phyloP scores from a whole-genome alignment of 2,797 vertebrate genomes.

The Bradypodion ventrale region DNA sequence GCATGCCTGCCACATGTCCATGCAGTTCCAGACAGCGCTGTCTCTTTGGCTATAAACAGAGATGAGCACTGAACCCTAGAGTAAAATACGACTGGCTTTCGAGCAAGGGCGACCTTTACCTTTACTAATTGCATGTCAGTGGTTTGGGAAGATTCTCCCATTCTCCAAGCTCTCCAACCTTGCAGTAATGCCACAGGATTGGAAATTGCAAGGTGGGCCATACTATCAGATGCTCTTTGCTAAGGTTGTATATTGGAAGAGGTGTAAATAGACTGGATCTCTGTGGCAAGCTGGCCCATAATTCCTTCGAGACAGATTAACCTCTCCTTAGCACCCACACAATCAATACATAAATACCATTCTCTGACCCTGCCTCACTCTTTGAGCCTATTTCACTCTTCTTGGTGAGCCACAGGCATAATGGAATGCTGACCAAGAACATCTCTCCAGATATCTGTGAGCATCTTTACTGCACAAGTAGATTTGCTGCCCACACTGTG shows the following conservation, averaged over 20 bases:
- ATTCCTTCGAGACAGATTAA: slow-evolving; percentile 66
- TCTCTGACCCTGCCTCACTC: slow-evolving; percentile 39
- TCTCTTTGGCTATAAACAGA: no score
- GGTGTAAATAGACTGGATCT: slow-evolving; percentile 59
- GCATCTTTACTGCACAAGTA: not conserved
- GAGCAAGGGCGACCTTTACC: no score
- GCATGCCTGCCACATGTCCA: no score
- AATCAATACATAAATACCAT: slow-evolving; percentile 49
- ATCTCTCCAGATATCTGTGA: not conserved
- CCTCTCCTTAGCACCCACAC: slow-evolving; percentile 49
- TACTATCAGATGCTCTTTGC: slow-evolving; percentile 7
- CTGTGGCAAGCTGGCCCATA: slow-evolving; percentile 55
- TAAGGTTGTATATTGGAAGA: slow-evolving; percentile 38
- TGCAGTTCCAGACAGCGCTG: no score
- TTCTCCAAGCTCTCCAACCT: rapidly evolving
- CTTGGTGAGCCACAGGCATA: not conserved
- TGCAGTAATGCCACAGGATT: not conserved
- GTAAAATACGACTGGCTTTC: no score
- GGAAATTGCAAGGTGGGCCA: not conserved
- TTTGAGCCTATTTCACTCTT: slow-evolving; percentile 31
- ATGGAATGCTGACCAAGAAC: not conserved
- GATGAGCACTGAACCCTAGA: no score
- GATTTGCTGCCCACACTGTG: not conserved
- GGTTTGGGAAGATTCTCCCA: not conserved
- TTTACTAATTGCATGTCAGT: not conserved